A percentile compares a stretch with the other conserved stretches of the same genome.
Conservation (phyloP, 2,888 invertebrate species). For the Athalia rosae region DNA sequence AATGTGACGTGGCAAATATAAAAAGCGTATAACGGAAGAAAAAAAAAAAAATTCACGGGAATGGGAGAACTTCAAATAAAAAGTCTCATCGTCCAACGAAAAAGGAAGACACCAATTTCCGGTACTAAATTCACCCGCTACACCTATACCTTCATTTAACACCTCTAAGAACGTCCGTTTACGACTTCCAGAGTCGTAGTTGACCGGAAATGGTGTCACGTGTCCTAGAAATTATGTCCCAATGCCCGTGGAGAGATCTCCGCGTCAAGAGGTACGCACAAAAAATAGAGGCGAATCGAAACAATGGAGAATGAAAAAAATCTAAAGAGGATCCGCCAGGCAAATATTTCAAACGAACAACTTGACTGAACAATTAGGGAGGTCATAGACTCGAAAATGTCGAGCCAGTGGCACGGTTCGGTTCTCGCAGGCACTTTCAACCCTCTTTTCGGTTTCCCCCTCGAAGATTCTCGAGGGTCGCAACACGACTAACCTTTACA, state of each 20-base stretch:
- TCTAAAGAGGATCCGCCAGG: too few species aligned
- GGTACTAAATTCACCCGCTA: constrained; percentile 36
- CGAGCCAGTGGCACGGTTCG: too few species aligned
- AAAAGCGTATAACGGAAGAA: neutral
- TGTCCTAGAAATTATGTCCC: constrained; percentile 29
- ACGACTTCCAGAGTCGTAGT: constrained; percentile 36
- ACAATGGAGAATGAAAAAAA: too few species aligned
- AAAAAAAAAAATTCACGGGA: neutral
- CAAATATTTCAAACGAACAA: too few species aligned
- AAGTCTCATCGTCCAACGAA: constrained; percentile 35
- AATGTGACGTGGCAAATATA: neutral
- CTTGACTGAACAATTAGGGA: too few species aligned
- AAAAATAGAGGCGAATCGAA: neutral
- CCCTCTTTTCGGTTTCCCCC: too few species aligned
- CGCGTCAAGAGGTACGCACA: neutral
- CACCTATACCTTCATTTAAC: neutral
- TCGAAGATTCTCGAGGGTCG: too few species aligned
- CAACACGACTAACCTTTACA: too few species aligned
- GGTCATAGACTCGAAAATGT: too few species aligned
- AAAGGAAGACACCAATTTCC: constrained; percentile 43
- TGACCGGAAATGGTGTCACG: constrained; percentile 42
- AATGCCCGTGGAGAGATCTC: neutral
- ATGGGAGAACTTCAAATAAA: constrained; percentile 26
- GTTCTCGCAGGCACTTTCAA: too few species aligned
- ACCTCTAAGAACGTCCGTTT: constrained; percentile 18